Percentiles rank a stretch among this genome's conserved stretches.
phyloP scores from a whole-genome alignment of 1,140 invertebrate genomes.

The Dreissena polymorpha region DNA sequence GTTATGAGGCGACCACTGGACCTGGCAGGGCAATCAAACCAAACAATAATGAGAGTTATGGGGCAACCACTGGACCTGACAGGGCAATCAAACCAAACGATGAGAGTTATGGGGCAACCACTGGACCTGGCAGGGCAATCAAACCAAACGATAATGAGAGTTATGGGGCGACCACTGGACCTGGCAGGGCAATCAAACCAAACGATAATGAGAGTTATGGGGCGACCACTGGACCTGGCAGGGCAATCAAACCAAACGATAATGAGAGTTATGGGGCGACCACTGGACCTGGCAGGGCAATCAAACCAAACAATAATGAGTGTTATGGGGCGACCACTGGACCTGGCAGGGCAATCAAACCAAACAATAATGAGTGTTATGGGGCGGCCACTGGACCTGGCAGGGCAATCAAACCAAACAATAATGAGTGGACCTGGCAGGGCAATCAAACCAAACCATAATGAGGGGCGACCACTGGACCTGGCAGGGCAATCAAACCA shows the following conservation, averaged over 20 bases:
- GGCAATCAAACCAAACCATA: conserved; percentile 37
- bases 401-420: conserved; percentile 45
- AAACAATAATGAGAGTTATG: conserved; percentile 88
- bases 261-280: conserved; percentile 98
- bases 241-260: conserved; percentile 36
- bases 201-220: conserved; percentile 88
- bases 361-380: conserved; percentile 86
- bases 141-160: conserved; percentile 53
- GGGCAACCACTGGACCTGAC: conserved; percentile 98
- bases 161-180: conserved; percentile 99
- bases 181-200: conserved; percentile 72
- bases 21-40: conserved; percentile 78
- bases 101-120: conserved; percentile 98
- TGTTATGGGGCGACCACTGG: conserved; percentile 99
- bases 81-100: conserved; percentile 40
- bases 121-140: conserved; percentile 86
- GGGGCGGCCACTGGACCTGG: conserved; percentile 99
- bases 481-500: conserved; percentile 72
- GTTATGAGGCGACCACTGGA: conserved; percentile 99
- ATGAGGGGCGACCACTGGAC: conserved; percentile 99
- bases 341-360: conserved; percentile 82
- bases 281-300: conserved; percentile 90
- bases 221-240: conserved; percentile 98
- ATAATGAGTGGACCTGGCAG: conserved; percentile 87
- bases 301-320: conserved; percentile 34